Evolutionary conservation across 2,797 vertebrate genomes (phyloP), one percentile per base, ranked within the genome.

Genomic region (Acrossocheilus fasciatus): DNA sequence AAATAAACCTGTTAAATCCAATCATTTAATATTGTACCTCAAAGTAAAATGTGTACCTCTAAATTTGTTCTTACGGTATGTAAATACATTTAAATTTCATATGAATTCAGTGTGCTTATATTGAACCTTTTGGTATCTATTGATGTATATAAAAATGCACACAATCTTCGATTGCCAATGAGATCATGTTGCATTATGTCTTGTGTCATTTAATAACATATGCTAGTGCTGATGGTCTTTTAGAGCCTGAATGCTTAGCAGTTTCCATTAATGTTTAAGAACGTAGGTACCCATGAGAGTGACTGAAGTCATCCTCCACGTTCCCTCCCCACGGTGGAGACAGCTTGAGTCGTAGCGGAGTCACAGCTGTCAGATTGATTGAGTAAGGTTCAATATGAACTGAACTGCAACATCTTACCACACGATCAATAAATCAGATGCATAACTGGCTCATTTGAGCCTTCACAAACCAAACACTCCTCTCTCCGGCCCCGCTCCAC

Each of bases 381-480:
- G 84, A 90, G 81, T 77, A 72, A 82, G 82, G 87, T 90, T 90
- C 85, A 80, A 83, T 86, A 88, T 85, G 87, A 90, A 88, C 79
- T 84, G 68, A 86, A 88, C 88, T 90, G 88, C 81, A 88, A 88
- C 89, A 82, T 86, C 81, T 86, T 86, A 78, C 69, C 86, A 78
- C 82, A 82, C 66, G 43, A 90, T 87, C 81, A 80, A 82, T 90
- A 87, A 82, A 89, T 90, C 86, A 81, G 76, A 75, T 62, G 76
- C 83, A 89, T 81, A 86, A 70, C 80, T 86, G 84, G 72, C 81
- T 73, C 69, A 82, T 83, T 87, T 87, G 81, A 68, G 78, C 64
- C 12, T 70, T 74, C 76, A 50, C 84, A 81, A 86, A 81, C 39
- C 77, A 62, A 80, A 80, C 68, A 74, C 6, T 57, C 11, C 62